Evolutionary conservation across 2,888 invertebrate species (phyloP).

Genomic region (Pollenia angustigena): DNA sequence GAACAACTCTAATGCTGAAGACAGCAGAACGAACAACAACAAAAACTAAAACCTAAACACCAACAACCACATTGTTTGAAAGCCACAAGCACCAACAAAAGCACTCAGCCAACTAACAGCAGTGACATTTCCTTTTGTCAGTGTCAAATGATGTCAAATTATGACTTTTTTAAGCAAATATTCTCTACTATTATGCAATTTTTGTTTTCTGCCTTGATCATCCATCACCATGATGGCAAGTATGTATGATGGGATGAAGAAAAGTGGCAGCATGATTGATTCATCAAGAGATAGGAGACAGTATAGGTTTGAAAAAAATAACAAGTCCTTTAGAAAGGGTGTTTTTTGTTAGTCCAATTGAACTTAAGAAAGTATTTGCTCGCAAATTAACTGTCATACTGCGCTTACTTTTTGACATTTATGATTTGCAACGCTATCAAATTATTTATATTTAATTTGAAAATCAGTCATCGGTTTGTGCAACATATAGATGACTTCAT

Average conservation of each 20-base stretch:
- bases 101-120: slow-evolving; percentile 52
- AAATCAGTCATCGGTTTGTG: no score
- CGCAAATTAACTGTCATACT: no score
- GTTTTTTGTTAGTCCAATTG: no score
- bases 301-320: no score
- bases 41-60: slow-evolving; percentile 7
- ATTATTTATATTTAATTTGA: no score
- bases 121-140: slow-evolving; percentile 77
- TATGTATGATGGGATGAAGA: neutral
- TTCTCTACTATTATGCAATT: slow-evolving; percentile 71
- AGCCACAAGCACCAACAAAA: slow-evolving; percentile 4
- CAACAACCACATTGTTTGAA: slow-evolving; percentile 16
- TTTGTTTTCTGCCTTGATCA: slow-evolving; percentile 46
- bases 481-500: no score
- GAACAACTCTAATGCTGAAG: slow-evolving; percentile 54
- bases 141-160: slow-evolving; percentile 74
- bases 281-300: neutral
- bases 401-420: no score
- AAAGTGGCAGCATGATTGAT: neutral
- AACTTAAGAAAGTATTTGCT: no score
- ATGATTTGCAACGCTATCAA: no score
- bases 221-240: slow-evolving; percentile 27
- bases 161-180: slow-evolving; percentile 72
- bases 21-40: slow-evolving; percentile 24
- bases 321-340: no score